A percentile compares a stretch with the other conserved stretches of the same genome.
These are phyloP conservation scores for Leucophenga maculata DNA, from an alignment of 2,888 invertebrate genomes.

Conservation along the genomic window DNA sequence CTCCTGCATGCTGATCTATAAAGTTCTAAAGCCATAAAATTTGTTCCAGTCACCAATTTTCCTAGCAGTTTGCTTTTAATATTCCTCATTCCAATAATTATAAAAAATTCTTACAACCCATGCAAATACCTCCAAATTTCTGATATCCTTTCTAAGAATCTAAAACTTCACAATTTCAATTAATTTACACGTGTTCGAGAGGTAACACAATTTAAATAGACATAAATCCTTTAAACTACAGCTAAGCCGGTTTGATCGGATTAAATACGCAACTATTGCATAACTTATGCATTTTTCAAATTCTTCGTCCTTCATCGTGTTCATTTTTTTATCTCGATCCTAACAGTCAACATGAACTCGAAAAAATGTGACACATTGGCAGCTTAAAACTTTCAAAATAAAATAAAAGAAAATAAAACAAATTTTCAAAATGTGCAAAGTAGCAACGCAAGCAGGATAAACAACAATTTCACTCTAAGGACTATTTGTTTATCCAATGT, in stretches of 20 bases:
- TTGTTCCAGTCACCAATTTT: no score
- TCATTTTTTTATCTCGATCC: slow-evolving; percentile 28
- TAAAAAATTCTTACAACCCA: no score
- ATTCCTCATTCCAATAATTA: no score
- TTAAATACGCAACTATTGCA: slow-evolving; percentile 66
- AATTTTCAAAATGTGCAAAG: no score
- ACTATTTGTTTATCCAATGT: slow-evolving; percentile 71
- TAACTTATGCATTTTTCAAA: slow-evolving; percentile 51
- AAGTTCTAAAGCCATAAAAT: no score
- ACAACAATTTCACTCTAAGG: slow-evolving; percentile 43
- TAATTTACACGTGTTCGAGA: slow-evolving; percentile 63
- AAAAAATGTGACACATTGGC: slow-evolving; percentile 64
- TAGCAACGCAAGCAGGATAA: slow-evolving; percentile 43
- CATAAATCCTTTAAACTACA: slow-evolving; percentile 72
- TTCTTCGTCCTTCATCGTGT: not conserved
- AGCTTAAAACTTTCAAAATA: slow-evolving; percentile 15
- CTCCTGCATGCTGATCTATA: no score
- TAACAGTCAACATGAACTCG: slow-evolving; percentile 48
- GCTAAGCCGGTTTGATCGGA: slow-evolving; percentile 72
- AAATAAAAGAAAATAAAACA: slow-evolving; percentile 28
- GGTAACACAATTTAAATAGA: slow-evolving; percentile 54
- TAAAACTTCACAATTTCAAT: slow-evolving; percentile 17
- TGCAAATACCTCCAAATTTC: no score
- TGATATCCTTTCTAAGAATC: not conserved
- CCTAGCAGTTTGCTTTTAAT: no score